Conservation (phyloP, 2,797 vertebrate genomes). For the Anabas testudineus region DNA sequence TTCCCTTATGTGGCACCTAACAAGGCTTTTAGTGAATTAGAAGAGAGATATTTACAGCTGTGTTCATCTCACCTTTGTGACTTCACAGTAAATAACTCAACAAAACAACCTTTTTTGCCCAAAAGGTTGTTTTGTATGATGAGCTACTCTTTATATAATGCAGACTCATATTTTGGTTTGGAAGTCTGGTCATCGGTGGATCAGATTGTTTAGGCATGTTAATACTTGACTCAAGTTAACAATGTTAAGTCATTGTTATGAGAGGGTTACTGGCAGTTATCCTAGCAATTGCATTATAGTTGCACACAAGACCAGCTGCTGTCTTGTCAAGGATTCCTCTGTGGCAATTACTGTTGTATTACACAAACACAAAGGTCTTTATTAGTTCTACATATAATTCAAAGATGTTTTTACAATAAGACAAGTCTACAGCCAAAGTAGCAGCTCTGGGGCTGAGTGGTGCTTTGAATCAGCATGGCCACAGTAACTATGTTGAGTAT, state of each 20-base stretch:
- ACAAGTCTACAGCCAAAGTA: neutral
- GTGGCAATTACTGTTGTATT: constrained; percentile 1
- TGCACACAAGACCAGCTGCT: constrained; percentile 26
- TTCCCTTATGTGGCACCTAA: constrained; percentile 42
- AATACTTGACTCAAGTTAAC: constrained; percentile 51
- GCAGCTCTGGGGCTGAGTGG: neutral
- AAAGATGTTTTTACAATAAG: constrained; percentile 5
- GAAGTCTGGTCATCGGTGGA: constrained; percentile 32
- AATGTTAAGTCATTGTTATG: constrained; percentile 39
- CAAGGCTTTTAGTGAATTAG: constrained; percentile 64
- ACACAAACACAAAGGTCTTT: constrained; percentile 12
- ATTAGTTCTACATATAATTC: constrained; percentile 26
- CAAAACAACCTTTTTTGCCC: constrained; percentile 28
- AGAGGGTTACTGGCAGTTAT: constrained; percentile 33
- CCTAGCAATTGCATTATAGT: constrained; percentile 43
- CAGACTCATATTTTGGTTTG: constrained; percentile 26
- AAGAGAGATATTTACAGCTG: constrained; percentile 38
- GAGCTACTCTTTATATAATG: constrained; percentile 5
- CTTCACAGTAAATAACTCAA: constrained; percentile 5
- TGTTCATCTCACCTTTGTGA: constrained; percentile 15
- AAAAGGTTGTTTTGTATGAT: constrained; percentile 15
- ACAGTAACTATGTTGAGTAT: no score
- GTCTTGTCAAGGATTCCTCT: constrained; percentile 2
- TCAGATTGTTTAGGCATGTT: constrained; percentile 35
- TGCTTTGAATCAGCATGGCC: neutral